Evolutionary conservation across 2,797 vertebrate genomes (phyloP), one percentile per base, ranked within the genome.

Genomic region (Euphonia xanthogaster): DNA sequence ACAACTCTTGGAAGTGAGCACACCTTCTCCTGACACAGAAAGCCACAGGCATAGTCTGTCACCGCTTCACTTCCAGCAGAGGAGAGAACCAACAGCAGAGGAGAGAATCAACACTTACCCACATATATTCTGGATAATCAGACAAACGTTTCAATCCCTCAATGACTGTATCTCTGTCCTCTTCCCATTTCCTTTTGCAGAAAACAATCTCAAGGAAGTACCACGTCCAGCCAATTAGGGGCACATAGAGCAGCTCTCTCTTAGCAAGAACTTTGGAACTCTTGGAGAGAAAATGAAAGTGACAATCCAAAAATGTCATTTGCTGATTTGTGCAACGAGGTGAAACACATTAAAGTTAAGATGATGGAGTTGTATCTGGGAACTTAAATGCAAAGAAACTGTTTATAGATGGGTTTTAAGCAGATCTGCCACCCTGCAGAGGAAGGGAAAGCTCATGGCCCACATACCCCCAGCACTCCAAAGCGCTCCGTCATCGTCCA

Each of bases 121-220:
- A 99, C 99, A 99, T 99, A 96, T 98, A 98, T 88, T 99, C 99
- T 15, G 99, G 99, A 97, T 99, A 99, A 97, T 99, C 99, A 44
- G 97, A 97, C 93, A 99, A 97, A 65, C 98, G 97, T 72, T 79
- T 85, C 71, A 99, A 98, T 10, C 99, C 99, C 33, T 87, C 94
- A 67, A 99, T 98, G 75, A 99, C 99, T 0, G 98, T 99, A 7
- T 99, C 98, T 73, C 98, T 97, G 97, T 99, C 99, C 76, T 99
- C 99, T 86, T 99, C 99, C 99, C 99, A 99, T 96, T 98, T 99
- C 91, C 99, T 98, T 97, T 99, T 99, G 97, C 99, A 99, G 98
- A 99, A 99, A 40, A 99, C 99, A 1, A 99, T 99, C 97, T 99
- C 99, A 42, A 99, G 98, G 96, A 99, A 99, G 97, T 99, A 99